These are phyloP conservation scores for Trachelus stipa DNA, from an alignment of 2,888 invertebrate species.

Conservation along the genomic window DNA sequence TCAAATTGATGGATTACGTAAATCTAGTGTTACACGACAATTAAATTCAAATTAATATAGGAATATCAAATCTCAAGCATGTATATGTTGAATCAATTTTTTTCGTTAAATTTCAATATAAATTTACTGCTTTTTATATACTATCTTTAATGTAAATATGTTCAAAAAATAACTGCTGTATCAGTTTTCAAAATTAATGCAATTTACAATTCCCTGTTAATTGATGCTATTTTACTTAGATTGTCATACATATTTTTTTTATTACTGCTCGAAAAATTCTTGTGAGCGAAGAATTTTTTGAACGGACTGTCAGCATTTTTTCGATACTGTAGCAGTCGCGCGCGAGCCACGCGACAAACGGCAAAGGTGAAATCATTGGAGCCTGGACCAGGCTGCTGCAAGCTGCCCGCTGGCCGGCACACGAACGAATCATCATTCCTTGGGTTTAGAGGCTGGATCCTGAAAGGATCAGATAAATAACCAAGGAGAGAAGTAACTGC, in stretches of 20 bases:
- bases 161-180: no score
- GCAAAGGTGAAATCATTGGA: conserved; percentile 13
- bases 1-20: no score
- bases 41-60: no score
- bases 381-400: not conserved
- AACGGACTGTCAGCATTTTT: not conserved
- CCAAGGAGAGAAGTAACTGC: conserved; percentile 1
- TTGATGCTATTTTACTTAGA: not conserved
- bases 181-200: no score
- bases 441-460: not conserved
- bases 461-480: not conserved
- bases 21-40: no score
- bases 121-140: no score
- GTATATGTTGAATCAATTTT: no score
- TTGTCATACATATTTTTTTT: not conserved
- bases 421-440: conserved; percentile 13
- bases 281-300: not conserved
- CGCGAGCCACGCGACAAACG: conserved; percentile 32
- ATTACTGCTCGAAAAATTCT: not conserved
- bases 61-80: no score
- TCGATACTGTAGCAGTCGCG: conserved; percentile 21
- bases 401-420: conserved; percentile 22
- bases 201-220: not conserved
- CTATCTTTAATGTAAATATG: no score
- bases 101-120: no score